Evolutionary conservation across 2,113 vertebrate species (phyloP).

Genomic region (Nothocercus julius): DNA sequence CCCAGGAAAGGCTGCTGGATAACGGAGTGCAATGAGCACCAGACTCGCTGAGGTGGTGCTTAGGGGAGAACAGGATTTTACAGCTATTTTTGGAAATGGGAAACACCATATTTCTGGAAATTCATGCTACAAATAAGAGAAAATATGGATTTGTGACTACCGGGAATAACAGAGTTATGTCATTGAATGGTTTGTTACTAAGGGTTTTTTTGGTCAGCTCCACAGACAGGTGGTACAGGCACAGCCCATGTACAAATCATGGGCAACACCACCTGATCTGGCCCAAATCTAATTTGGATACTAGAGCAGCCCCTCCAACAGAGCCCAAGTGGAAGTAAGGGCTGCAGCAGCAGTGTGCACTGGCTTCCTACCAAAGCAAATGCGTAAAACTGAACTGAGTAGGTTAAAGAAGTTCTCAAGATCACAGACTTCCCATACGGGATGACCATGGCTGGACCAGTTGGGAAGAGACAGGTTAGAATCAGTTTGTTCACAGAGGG

Average conservation of each 20-base stretch:
- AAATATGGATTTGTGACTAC: accelerated
- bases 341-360: neutral
- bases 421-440: neutral
- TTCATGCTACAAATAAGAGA: neutral
- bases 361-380: neutral
- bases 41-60: accelerated
- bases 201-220: neutral
- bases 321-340: too few relatives aligned
- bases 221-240: neutral
- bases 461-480: neutral
- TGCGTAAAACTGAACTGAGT: neutral
- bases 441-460: neutral
- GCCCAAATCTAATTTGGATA: neutral
- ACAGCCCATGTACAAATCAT: neutral
- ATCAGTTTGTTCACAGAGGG: neutral
- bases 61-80: neutral
- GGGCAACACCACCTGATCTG: neutral
- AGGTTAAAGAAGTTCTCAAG: neutral
- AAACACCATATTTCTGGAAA: neutral
- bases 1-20: neutral
- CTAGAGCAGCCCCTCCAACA: neutral
- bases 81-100: neutral
- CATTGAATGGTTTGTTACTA: neutral
- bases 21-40: accelerated
- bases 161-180: neutral